These are phyloP conservation scores for Mayetiola destructor DNA, from an alignment of 2,888 invertebrate genomes.

Conservation along the genomic window DNA sequence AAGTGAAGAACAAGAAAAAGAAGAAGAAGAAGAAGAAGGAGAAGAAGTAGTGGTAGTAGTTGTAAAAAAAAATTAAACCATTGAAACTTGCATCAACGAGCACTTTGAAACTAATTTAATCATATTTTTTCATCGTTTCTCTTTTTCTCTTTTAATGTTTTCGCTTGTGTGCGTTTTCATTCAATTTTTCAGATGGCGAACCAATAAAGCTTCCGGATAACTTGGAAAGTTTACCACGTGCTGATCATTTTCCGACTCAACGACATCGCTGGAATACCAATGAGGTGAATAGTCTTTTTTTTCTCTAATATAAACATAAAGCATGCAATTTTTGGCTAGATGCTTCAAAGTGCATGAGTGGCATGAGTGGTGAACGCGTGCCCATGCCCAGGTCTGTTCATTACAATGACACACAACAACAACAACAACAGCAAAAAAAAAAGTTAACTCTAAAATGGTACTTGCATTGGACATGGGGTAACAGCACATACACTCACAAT, in stretches of 20 bases:
- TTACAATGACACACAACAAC: too few relatives aligned
- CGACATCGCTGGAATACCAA: slow-evolving; percentile 98
- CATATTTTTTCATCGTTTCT: neutral
- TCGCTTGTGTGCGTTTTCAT: neutral
- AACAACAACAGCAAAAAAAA: too few relatives aligned
- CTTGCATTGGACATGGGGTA: too few relatives aligned
- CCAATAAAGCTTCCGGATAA: slow-evolving; percentile 89
- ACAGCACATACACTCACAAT: too few relatives aligned
- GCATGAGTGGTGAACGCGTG: too few relatives aligned
- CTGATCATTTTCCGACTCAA: slow-evolving; percentile 87
- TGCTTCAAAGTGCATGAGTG: too few relatives aligned
- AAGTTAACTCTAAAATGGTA: too few relatives aligned
- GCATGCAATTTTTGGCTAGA: slow-evolving; percentile 1
- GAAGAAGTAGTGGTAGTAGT: too few relatives aligned
- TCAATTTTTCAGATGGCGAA: slow-evolving; percentile 58
- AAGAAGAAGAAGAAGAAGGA: too few relatives aligned
- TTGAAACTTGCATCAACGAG: slow-evolving; percentile 9
- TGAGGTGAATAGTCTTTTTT: slow-evolving; percentile 54
- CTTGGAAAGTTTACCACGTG: slow-evolving; percentile 84
- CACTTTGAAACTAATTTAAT: slow-evolving; percentile 12
- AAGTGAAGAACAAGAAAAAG: too few relatives aligned
- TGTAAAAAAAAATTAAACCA: too few relatives aligned
- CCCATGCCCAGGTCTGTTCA: too few relatives aligned
- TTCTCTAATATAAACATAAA: slow-evolving; percentile 5
- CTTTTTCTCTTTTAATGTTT: neutral